A percentile compares a stretch with the other conserved stretches of the same genome.
phyloP scores from a whole-genome alignment of 2,797 vertebrate species.

The Arrhamphus sclerolepis region DNA sequence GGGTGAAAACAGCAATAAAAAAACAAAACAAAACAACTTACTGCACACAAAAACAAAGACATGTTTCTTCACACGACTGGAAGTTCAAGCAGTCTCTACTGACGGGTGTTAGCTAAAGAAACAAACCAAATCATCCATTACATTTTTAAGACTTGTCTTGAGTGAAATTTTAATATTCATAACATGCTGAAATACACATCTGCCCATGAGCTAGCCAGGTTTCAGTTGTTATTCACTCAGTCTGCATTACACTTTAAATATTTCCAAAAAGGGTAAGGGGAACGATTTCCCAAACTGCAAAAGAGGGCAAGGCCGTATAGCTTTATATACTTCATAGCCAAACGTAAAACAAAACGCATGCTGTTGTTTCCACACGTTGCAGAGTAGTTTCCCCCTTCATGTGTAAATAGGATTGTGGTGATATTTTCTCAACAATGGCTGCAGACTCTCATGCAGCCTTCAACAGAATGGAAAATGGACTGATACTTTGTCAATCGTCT shows the following conservation, averaged over 20 bases:
- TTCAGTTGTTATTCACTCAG: neutral
- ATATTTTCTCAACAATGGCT: neutral
- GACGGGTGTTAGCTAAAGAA: slow-evolving; percentile 50
- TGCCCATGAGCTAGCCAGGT: slow-evolving; percentile 11
- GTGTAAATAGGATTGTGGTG: no score
- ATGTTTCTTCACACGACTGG: slow-evolving; percentile 14
- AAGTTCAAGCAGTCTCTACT: slow-evolving; percentile 28
- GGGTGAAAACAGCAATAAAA: slow-evolving; percentile 29
- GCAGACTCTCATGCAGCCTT: no score
- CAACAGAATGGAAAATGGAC: no score
- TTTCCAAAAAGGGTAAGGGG: neutral
- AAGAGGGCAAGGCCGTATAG: slow-evolving; percentile 5
- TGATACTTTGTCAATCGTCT: no score
- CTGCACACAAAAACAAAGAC: slow-evolving; percentile 36
- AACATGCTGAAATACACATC: slow-evolving; percentile 32
- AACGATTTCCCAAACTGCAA: slow-evolving; percentile 2
- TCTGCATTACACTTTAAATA: neutral
- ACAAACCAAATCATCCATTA: slow-evolving; percentile 38
- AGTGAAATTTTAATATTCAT: slow-evolving; percentile 37
- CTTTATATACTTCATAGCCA: slow-evolving; percentile 11
- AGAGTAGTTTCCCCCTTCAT: slow-evolving; percentile 62
- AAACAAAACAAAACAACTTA: slow-evolving; percentile 7
- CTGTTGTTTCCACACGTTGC: slow-evolving; percentile 58
- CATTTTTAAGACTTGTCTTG: slow-evolving; percentile 26
- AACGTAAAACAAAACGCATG: slow-evolving; percentile 67